phyloP scores from a whole-genome alignment of 2,797 vertebrate species.

The Allobates femoralis region DNA sequence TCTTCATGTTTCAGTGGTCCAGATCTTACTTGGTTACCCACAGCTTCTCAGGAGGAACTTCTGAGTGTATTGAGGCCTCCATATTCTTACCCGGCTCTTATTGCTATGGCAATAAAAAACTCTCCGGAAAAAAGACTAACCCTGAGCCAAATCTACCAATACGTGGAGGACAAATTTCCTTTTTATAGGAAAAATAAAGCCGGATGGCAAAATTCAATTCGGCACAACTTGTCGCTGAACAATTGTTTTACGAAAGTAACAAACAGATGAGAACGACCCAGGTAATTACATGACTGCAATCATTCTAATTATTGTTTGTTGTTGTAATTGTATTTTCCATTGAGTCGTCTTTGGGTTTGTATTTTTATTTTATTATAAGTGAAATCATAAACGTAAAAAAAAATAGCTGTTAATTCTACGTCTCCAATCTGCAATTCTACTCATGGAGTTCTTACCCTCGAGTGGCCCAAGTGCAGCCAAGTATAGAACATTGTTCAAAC shows the following conservation, averaged over 20 bases:
- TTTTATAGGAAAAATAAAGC: no score
- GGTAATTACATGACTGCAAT: no score
- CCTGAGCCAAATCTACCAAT: no score
- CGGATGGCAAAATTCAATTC: no score
- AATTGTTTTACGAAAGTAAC: no score
- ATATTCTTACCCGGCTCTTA: conserved; percentile 96
- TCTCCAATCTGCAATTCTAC: neutral
- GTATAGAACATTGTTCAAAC: neutral
- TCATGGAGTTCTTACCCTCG: neutral
- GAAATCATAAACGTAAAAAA: neutral
- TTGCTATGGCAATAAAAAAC: conserved; percentile 99
- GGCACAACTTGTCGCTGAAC: no score
- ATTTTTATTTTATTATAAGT: neutral
- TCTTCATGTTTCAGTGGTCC: conserved; percentile 80
- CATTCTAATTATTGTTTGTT: neutral
- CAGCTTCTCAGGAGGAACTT: conserved; percentile 94
- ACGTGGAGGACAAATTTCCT: no score
- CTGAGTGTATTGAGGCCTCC: conserved; percentile 93
- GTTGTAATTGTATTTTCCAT: no score
- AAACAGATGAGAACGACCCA: no score
- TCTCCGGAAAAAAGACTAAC: no score
- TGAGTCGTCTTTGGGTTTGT: neutral
- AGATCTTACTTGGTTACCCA: conserved; percentile 91
- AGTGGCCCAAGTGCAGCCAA: neutral
- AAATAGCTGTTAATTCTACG: neutral